A percentile compares a stretch with the other conserved stretches of the same genome.
phyloP scores from a whole-genome alignment of 2,888 invertebrate species.

The Aradus depressus region DNA sequence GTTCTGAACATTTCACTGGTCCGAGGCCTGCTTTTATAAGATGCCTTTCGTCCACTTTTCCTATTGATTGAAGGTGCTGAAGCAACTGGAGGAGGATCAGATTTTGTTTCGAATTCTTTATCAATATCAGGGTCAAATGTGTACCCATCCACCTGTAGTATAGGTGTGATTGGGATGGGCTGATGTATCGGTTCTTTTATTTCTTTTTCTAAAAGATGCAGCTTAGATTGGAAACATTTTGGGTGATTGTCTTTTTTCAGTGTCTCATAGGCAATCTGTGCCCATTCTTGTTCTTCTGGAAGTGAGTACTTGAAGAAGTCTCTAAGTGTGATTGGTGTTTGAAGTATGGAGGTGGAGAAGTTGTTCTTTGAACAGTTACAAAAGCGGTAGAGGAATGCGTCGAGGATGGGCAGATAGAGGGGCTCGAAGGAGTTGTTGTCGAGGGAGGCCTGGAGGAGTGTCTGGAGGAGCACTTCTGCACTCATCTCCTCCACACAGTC shows the following conservation, averaged over 20 bases:
- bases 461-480: constrained; percentile 1
- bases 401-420: constrained; percentile 7
- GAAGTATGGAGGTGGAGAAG: constrained; percentile 2
- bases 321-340: constrained; percentile 8
- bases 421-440: constrained; percentile 1
- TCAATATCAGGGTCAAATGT: background rate
- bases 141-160: background rate
- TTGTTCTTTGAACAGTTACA: constrained; percentile 8
- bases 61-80: background rate
- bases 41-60: background rate
- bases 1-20: background rate
- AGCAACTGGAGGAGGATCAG: background rate
- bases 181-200: background rate
- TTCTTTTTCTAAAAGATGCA: constrained; percentile 2
- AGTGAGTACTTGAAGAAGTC: constrained; percentile 12
- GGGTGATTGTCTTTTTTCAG: background rate
- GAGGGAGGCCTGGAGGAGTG: background rate
- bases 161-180: background rate
- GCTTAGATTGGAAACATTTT: background rate
- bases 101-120: background rate
- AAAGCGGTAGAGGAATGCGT: constrained; percentile 1
- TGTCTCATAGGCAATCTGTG: background rate
- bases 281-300: constrained; percentile 10
- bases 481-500: constrained; percentile 5
- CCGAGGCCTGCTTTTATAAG: background rate